Conservation (phyloP, 2,888 invertebrate species). For the Bugula neritina region DNA sequence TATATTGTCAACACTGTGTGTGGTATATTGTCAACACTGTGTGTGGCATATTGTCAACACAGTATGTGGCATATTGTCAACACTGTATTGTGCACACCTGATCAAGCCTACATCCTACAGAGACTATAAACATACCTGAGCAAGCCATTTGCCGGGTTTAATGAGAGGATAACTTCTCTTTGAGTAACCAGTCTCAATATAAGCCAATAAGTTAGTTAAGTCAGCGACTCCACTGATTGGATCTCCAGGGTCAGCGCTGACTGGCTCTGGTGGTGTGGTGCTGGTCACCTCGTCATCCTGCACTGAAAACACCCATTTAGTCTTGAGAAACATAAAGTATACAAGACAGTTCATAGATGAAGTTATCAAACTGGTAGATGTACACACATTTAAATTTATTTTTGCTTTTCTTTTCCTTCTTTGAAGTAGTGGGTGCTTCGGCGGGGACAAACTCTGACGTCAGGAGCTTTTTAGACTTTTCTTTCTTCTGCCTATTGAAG, state of each 20-base stretch:
- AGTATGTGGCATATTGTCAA: too few species aligned
- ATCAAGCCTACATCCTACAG: too few species aligned
- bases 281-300: conserved; percentile 39
- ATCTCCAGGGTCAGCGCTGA: conserved; percentile 29
- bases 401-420: conserved; percentile 37
- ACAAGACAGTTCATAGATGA: background rate
- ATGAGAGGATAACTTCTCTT: conserved; percentile 40
- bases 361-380: background rate
- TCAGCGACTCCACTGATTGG: background rate
- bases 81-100: too few species aligned
- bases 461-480: background rate
- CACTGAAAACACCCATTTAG: conserved; percentile 26
- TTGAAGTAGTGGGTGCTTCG: conserved; percentile 28
- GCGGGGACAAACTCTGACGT: background rate
- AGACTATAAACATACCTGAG: conserved; percentile 15
- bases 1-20: too few species aligned
- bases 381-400: conserved; percentile 38
- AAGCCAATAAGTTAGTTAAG: background rate
- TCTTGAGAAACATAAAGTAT: background rate
- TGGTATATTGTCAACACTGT: too few species aligned
- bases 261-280: conserved; percentile 32
- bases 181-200: conserved; percentile 28
- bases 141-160: conserved; percentile 36
- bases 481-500: background rate
- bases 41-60: too few species aligned